Evolutionary conservation across 2,888 invertebrate species (phyloP).

Genomic region (Ormyrus pomaceus): DNA sequence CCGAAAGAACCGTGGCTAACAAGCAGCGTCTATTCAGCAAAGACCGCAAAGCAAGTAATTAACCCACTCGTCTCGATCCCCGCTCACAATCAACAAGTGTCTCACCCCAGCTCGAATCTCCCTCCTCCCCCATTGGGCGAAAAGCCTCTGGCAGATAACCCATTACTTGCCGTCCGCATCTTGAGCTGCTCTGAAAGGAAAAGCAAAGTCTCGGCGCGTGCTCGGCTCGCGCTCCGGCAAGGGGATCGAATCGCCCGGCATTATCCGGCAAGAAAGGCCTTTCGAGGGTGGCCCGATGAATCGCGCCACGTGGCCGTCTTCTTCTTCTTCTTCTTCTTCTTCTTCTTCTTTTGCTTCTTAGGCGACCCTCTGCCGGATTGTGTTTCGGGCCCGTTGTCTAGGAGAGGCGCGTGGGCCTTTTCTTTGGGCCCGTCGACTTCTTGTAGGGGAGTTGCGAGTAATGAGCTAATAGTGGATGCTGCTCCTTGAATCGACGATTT

Average conservation of each 20-base stretch:
- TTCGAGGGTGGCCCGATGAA: conserved; percentile 12
- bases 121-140: neutral
- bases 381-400: no score
- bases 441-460: no score
- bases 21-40: no score
- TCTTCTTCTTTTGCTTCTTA: conserved; percentile 39
- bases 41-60: no score
- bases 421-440: neutral
- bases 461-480: no score
- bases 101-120: neutral
- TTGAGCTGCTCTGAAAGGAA: neutral
- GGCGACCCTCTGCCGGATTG: conserved; percentile 36
- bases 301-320: conserved; percentile 23
- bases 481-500: no score
- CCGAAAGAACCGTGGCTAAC: no score
- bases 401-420: no score
- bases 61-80: neutral
- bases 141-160: conserved; percentile 1
- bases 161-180: conserved; percentile 8
- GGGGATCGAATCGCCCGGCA: neutral
- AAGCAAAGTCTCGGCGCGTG: neutral
- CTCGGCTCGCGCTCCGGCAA: no score
- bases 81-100: neutral
- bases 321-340: conserved; percentile 19
- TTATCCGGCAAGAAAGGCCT: conserved; percentile 37